These are phyloP conservation scores for Tinamus major DNA, from an alignment of 2,797 vertebrate genomes.

Conservation along the genomic window DNA sequence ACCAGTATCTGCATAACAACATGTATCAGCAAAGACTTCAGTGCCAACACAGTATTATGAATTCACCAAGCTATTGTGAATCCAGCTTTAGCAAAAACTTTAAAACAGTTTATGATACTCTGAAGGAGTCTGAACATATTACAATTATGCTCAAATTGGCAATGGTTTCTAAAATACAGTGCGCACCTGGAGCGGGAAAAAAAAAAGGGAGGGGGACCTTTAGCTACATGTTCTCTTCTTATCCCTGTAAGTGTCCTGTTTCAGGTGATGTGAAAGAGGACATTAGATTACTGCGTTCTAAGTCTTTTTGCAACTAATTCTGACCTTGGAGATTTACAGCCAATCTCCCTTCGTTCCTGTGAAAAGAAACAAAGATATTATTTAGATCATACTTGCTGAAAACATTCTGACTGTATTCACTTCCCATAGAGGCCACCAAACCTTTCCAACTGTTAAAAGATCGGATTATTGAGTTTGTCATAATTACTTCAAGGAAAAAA, in stretches of 20 bases:
- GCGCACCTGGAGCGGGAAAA: rapidly evolving
- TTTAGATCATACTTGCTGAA: neutral
- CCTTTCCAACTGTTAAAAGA: neutral
- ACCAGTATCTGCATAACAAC: rapidly evolving
- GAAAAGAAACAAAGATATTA: neutral
- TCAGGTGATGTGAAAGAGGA: neutral
- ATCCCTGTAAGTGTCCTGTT: neutral
- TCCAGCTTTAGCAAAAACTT: neutral
- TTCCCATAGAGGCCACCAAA: neutral
- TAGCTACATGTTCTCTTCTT: neutral
- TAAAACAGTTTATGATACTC: neutral
- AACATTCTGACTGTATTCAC: neutral
- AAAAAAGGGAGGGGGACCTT: neutral
- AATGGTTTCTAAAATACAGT: neutral
- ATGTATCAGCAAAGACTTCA: neutral
- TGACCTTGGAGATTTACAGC: neutral
- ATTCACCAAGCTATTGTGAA: neutral
- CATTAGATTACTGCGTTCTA: neutral
- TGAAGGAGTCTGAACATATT: neutral
- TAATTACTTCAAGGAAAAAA: rapidly evolving
- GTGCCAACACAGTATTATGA: neutral
- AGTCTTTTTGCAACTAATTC: neutral
- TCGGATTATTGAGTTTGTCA: neutral
- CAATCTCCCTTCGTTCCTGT: neutral
- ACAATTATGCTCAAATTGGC: neutral